A percentile compares a stretch with the other conserved stretches of the same genome.
phyloP scores from a whole-genome alignment of 1,140 invertebrate genomes.

The Orussus abietinus region DNA sequence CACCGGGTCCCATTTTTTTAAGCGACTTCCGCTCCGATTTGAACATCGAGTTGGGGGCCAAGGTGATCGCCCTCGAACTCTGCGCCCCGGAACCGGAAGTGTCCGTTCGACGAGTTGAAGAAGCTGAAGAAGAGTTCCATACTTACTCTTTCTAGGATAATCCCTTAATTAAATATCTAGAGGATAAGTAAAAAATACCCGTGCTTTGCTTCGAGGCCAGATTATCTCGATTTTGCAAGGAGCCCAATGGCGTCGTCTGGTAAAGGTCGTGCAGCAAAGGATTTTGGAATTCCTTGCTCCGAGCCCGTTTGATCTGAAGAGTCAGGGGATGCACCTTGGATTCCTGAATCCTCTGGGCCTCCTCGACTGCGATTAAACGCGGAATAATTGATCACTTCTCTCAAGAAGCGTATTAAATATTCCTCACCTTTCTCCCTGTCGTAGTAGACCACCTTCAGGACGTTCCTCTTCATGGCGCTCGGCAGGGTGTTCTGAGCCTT shows the following conservation, averaged over 20 bases:
- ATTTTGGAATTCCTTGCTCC: too few relatives aligned
- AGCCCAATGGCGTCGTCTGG: background rate
- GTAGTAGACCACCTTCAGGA: constrained; percentile 56
- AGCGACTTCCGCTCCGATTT: background rate
- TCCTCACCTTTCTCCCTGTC: constrained; percentile 26
- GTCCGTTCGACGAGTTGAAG: background rate
- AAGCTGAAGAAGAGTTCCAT: too few relatives aligned
- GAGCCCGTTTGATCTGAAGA: too few relatives aligned
- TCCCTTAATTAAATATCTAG: too few relatives aligned
- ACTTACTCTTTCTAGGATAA: too few relatives aligned
- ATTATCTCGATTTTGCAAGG: constrained; percentile 6
- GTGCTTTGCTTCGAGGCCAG: constrained; percentile 20
- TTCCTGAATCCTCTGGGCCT: background rate
- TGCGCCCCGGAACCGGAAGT: background rate
- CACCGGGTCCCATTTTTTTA: background rate
- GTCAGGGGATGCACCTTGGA: too few relatives aligned
- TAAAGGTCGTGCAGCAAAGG: too few relatives aligned
- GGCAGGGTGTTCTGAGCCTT: constrained; percentile 57
- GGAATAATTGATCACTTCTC: background rate
- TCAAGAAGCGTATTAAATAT: background rate
- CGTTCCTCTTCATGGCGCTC: constrained; percentile 62
- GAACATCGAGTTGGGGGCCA: background rate
- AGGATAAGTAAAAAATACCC: constrained; percentile 16
- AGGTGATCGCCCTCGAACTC: background rate
- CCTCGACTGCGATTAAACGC: constrained; percentile 3